phyloP scores from a whole-genome alignment of 2,113 vertebrate species.

The Oncorhynchus kisutch region DNA sequence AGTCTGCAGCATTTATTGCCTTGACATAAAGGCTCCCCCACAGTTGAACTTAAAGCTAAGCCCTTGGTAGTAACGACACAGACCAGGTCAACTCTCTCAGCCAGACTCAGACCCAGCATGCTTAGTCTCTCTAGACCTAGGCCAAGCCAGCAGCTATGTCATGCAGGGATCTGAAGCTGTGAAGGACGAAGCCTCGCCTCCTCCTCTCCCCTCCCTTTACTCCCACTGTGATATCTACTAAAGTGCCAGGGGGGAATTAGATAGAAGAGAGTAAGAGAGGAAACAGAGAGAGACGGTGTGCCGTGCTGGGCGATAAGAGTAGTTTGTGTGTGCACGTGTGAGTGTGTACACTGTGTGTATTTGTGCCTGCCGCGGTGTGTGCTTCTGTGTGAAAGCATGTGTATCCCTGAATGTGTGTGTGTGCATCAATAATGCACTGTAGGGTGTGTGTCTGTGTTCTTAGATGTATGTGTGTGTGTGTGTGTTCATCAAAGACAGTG shows the following conservation, averaged over 20 bases:
- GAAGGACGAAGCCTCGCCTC: background rate
- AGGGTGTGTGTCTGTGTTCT: conserved; percentile 7
- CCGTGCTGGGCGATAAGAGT: too few species aligned
- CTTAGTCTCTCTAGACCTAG: too few species aligned
- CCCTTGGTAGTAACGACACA: too few species aligned
- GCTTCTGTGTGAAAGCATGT: background rate
- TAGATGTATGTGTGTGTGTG: conserved; percentile 14
- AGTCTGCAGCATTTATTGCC: too few species aligned
- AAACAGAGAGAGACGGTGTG: background rate
- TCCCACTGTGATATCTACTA: background rate
- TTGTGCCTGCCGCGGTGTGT: background rate
- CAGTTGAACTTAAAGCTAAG: too few species aligned
- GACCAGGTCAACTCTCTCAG: too few species aligned
- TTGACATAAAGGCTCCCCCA: too few species aligned
- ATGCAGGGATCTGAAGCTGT: background rate
- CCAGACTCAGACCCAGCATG: too few species aligned
- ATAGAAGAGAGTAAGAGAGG: background rate
- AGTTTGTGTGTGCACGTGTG: too few species aligned
- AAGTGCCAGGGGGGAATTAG: background rate
- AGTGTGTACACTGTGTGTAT: too few species aligned
- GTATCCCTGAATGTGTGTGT: conserved; percentile 2
- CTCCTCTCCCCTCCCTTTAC: background rate
- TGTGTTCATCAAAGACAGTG: background rate
- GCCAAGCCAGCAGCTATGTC: background rate
- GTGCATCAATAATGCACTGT: conserved; percentile 29